A percentile compares a stretch with the other conserved stretches of the same genome.
Conservation (phyloP, 2,113 vertebrate genomes). For the Anser brachyrhynchus region DNA sequence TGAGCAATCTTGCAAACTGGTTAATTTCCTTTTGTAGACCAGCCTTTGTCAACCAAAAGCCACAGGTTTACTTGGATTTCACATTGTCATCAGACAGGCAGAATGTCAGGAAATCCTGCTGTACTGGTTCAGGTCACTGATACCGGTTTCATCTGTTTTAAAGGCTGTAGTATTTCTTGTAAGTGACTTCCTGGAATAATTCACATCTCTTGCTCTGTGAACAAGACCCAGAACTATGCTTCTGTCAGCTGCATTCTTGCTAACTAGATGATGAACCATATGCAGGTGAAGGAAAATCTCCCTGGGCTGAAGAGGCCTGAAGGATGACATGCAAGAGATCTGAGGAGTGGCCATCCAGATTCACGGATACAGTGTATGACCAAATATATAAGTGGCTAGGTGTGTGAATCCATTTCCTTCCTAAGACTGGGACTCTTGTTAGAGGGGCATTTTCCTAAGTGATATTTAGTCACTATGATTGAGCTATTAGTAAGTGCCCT, state of each 20-base stretch:
- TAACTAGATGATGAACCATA: background rate
- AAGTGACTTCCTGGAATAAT: background rate
- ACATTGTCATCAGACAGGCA: background rate
- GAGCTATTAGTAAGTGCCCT: background rate
- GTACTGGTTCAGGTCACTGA: background rate
- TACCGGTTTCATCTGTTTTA: background rate
- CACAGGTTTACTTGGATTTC: background rate
- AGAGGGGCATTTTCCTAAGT: background rate
- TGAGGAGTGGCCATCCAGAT: background rate
- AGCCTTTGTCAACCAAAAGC: background rate
- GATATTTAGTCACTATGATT: background rate
- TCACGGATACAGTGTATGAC: background rate
- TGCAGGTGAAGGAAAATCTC: background rate
- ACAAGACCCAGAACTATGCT: background rate
- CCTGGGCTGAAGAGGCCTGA: background rate
- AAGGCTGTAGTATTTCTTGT: background rate
- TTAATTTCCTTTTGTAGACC: background rate
- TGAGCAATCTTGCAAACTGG: background rate
- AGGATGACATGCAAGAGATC: background rate
- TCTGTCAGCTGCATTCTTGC: background rate
- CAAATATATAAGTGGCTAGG: background rate
- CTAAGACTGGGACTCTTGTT: background rate
- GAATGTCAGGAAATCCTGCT: background rate
- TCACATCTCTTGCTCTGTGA: background rate
- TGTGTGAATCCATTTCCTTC: constrained; percentile 34